phyloP scores from a whole-genome alignment of 2,113 vertebrate genomes.

The Rostratula benghalensis region DNA sequence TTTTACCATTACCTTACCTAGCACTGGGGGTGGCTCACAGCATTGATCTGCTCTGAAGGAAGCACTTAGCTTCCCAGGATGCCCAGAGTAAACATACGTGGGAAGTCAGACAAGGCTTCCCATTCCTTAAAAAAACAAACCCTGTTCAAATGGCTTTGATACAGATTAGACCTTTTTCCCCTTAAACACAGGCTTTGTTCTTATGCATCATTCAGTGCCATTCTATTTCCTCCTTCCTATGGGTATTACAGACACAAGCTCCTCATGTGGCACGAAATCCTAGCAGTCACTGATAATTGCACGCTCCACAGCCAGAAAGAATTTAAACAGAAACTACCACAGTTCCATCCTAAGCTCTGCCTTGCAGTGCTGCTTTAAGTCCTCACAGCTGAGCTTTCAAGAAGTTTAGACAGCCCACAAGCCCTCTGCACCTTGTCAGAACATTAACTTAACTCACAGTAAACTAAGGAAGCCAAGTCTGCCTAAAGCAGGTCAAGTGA shows the following conservation, averaged over 20 bases:
- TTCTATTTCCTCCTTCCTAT: background rate
- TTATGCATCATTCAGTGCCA: background rate
- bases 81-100: background rate
- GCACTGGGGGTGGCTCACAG: fast-evolving
- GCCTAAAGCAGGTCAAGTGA: background rate
- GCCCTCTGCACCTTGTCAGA: background rate
- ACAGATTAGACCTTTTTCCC: background rate
- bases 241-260: background rate
- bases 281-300: background rate
- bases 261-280: background rate
- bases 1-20: background rate
- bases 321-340: background rate
- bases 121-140: background rate
- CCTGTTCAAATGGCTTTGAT: background rate
- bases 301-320: background rate
- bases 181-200: background rate
- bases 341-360: background rate
- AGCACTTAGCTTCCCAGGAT: background rate
- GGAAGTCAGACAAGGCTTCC: background rate
- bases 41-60: background rate
- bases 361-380: fast-evolving
- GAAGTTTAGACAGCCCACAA: background rate
- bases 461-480: background rate
- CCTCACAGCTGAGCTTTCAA: background rate
- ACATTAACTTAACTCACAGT: background rate